Conservation (phyloP, 2,888 invertebrate species). For the Chorisops tibialis region DNA sequence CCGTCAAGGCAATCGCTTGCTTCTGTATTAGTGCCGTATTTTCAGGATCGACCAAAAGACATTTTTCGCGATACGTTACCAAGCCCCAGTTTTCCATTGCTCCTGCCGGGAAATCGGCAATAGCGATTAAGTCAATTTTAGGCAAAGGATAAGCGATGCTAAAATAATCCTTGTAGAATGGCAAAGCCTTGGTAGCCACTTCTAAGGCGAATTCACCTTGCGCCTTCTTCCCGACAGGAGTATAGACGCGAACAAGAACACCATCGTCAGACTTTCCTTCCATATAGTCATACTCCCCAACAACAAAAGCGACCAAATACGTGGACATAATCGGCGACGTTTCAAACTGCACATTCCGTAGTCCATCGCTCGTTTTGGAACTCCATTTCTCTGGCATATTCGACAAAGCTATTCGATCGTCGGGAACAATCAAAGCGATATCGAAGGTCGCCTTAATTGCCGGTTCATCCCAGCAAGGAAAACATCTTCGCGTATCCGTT, state of each 20-base stretch:
- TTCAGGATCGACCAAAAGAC: conserved; percentile 83
- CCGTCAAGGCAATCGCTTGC: conserved; percentile 84
- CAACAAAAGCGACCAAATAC: conserved; percentile 88
- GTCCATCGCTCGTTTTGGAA: conserved; percentile 50
- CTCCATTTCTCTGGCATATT: conserved; percentile 78
- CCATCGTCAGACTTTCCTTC: conserved; percentile 81
- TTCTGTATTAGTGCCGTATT: conserved; percentile 82
- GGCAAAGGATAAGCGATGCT: conserved; percentile 92
- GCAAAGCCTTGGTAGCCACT: conserved; percentile 86
- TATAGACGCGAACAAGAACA: conserved; percentile 76
- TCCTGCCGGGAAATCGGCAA: conserved; percentile 91
- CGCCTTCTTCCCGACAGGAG: conserved; percentile 85
- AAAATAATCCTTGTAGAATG: conserved; percentile 94
- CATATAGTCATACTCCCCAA: conserved; percentile 93
- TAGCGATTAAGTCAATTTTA: conserved; percentile 94
- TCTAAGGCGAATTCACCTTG: conserved; percentile 90
- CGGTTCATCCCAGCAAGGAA: conserved; percentile 98
- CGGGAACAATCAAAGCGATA: conserved; percentile 77
- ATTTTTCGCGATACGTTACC: conserved; percentile 89
- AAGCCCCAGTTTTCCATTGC: conserved; percentile 99
- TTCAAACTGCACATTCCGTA: conserved; percentile 65
- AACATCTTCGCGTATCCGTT: conserved; percentile 86
- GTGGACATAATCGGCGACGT: conserved; percentile 93
- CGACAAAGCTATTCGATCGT: conserved; percentile 80
- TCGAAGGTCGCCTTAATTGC: conserved; percentile 93